Evolutionary conservation across 1,140 invertebrate species (phyloP).

Genomic region (Hylaeus anthracinus): DNA sequence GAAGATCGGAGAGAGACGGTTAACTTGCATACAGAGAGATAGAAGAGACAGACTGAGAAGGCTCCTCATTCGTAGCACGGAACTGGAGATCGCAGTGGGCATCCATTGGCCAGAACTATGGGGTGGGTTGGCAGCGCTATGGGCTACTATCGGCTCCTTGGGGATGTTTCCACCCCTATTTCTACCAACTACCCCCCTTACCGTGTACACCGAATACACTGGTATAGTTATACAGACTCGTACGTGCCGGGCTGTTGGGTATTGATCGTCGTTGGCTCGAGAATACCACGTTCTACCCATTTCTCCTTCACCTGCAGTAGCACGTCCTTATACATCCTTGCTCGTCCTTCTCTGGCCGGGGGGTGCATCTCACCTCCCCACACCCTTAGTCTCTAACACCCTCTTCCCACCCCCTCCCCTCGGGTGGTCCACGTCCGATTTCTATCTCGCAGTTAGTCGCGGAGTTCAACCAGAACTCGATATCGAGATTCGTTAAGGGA

Average conservation of each 20-base stretch:
- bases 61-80: slow-evolving; percentile 65
- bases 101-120: slow-evolving; percentile 70
- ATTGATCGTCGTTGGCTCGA: slow-evolving; percentile 73
- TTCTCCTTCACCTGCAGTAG: slow-evolving; percentile 74
- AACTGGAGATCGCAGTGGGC: slow-evolving; percentile 69
- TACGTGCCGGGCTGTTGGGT: slow-evolving; percentile 71
- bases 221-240: slow-evolving; percentile 72
- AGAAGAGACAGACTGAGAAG: slow-evolving; percentile 61
- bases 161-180: slow-evolving; percentile 78
- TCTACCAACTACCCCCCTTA: slow-evolving; percentile 69
- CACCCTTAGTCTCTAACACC: slow-evolving; percentile 9
- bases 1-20: slow-evolving; percentile 29
- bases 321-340: slow-evolving; percentile 71
- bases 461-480: slow-evolving; percentile 46
- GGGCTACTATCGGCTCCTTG: slow-evolving; percentile 76
- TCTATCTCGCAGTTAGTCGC: slow-evolving; percentile 55
- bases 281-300: slow-evolving; percentile 67
- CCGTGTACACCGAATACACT: slow-evolving; percentile 71
- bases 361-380: slow-evolving; percentile 45
- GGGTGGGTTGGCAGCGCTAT: slow-evolving; percentile 71
- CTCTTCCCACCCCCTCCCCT: slow-evolving; percentile 10
- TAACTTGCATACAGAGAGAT: slow-evolving; percentile 42
- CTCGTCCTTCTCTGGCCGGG: slow-evolving; percentile 61
- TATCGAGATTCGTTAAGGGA: slow-evolving; percentile 50
- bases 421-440: slow-evolving; percentile 49